Percentiles rank a stretch among this genome's conserved stretches.
Conservation (phyloP, 2,888 invertebrate species). For the Chymomyza procnemis region DNA sequence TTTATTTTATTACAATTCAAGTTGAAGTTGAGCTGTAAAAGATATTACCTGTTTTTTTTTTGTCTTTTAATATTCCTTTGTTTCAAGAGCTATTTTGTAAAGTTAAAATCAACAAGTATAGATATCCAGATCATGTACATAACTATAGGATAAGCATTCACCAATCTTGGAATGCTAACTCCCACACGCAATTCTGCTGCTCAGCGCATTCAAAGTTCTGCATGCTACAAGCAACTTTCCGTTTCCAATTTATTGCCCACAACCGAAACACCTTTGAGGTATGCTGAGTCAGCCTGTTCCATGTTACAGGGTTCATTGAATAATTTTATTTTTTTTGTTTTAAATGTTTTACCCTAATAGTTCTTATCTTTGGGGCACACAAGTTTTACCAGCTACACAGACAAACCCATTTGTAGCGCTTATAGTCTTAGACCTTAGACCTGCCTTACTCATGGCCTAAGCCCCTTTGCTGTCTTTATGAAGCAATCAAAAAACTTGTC, state of each 20-base stretch:
- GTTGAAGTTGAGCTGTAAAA: no score
- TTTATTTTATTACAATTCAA: no score
- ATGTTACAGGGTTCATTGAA: not conserved
- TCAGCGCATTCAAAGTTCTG: not conserved
- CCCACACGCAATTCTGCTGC: no score
- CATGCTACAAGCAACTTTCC: not conserved
- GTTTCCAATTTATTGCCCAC: not conserved
- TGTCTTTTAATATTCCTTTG: no score
- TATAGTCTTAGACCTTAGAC: not conserved
- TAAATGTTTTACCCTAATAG: not conserved
- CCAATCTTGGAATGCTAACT: no score
- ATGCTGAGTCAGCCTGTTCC: not conserved
- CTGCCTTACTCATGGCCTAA: not conserved
- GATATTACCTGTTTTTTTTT: no score
- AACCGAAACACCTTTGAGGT: not conserved
- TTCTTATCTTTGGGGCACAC: not conserved
- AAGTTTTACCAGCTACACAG: not conserved
- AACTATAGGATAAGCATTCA: no score
- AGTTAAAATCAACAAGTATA: no score
- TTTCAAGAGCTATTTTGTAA: no score
- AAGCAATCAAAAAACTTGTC: not conserved
- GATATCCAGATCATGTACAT: no score
- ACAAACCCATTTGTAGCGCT: not conserved
- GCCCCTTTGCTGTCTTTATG: not conserved
- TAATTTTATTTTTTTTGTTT: not conserved